Base-by-base conservation (phyloP, 2,797 vertebrate genomes). In the Gila robusta region DNA sequence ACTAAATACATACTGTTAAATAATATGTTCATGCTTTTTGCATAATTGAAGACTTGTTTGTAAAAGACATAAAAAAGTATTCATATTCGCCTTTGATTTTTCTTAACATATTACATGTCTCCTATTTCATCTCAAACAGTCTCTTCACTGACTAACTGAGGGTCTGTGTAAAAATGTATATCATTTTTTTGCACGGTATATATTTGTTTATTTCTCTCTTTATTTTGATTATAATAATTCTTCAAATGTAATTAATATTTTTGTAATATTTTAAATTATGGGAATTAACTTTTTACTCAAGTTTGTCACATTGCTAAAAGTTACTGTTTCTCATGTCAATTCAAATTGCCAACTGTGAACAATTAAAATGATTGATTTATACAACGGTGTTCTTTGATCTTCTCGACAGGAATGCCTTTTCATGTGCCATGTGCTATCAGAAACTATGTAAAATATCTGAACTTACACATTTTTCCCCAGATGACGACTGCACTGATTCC, bases 401-500 rank as follows among this genome's bases (percentile, higher is more conserved):
- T 39, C 11, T 78, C 1, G 8, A 17, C 52, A 39, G 14, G 21
- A 78, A 39, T 39, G 14, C 21, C 3, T 39, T 78, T 78, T 9
- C 4, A 78, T 62, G 2, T 79, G 54, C 76, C n/a, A 26, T 44
- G 14, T n/a, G 39, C 54, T 62, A 28, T 62, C 2, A 59, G 16
- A 2, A 82, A 37, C 19, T 26, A 59, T n/a, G 32, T 16, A 6
- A 16, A 82, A 56, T 71, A 67, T 49, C 32, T 41, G 8, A 49
- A 26, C 62, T 41, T 59, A 9, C 35, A 2, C 16, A 71, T 56
- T 81, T 23, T 9, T 10, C 59, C 84, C 28, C 93, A 99, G 98
- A 99, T 0, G 98, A 99, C 26, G 96, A 98, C 93, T 99, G 98
- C 89, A 99, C 98, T 0, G 93, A 99, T 93, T 99, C 98, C 85